These are phyloP conservation scores for Hippasteria phrygiana DNA, from an alignment of 53 echinoderm and acorn worm genomes.

Conservation along the genomic window DNA sequence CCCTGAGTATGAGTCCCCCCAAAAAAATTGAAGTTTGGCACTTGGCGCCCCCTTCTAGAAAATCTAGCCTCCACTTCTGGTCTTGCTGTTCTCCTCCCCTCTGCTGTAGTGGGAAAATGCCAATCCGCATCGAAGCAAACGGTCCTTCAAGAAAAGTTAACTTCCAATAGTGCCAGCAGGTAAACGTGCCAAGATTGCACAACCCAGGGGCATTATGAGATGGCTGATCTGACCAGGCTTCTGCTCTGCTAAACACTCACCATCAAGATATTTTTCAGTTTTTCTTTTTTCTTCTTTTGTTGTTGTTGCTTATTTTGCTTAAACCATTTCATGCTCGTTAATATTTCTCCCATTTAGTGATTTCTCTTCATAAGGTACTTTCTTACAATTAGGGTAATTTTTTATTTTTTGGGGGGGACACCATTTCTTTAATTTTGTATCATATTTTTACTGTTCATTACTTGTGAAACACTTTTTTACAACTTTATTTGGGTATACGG, in stretches of 20 bases:
- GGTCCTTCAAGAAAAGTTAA: conserved; percentile 49
- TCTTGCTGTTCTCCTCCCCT: conserved; percentile 9
- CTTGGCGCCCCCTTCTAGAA: background rate
- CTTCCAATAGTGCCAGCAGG: conserved; percentile 41
- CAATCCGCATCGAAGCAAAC: conserved; percentile 23
- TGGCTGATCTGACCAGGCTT: conserved; percentile 12
- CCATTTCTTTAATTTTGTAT: too few relatives aligned
- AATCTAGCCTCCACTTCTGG: too few relatives aligned
- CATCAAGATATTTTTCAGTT: background rate
- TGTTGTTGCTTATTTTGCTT: background rate
- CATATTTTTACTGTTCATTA: too few relatives aligned
- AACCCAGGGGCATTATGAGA: conserved; percentile 19
- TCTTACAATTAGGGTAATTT: too few relatives aligned
- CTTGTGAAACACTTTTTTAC: too few relatives aligned
- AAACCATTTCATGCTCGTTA: background rate
- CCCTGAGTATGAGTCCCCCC: too few relatives aligned
- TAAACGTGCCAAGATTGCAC: background rate
- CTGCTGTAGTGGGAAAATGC: conserved; percentile 16
- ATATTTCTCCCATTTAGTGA: background rate
- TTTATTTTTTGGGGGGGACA: too few relatives aligned
- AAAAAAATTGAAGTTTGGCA: background rate
- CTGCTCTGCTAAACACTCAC: background rate
- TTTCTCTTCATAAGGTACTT: too few relatives aligned
- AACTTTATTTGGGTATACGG: too few relatives aligned
- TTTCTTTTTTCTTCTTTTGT: background rate